Conservation (phyloP, 1,140 invertebrate genomes). For the Lepidurus packardi region DNA sequence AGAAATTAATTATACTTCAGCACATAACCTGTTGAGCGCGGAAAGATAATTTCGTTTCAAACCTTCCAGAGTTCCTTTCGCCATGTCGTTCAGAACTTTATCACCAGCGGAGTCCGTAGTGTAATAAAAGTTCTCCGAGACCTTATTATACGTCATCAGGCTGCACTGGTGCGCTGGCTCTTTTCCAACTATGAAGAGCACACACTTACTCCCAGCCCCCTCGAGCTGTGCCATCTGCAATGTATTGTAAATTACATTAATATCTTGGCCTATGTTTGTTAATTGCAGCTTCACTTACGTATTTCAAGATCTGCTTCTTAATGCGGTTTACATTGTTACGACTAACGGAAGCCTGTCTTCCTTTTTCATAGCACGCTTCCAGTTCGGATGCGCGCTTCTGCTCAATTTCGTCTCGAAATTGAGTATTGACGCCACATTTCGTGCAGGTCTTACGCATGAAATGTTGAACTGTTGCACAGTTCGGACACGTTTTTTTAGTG, state of each 20-base stretch:
- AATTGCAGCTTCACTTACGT: not conserved
- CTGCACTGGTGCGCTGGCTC: not conserved
- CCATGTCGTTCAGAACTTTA: not conserved
- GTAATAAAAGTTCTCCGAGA: not conserved
- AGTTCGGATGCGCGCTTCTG: not conserved
- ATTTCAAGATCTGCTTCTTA: not conserved
- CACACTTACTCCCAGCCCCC: constrained; percentile 2
- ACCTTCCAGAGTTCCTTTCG: not conserved
- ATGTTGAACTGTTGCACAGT: not conserved
- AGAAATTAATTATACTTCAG: not conserved
- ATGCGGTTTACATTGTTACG: not conserved
- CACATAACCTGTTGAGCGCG: not conserved
- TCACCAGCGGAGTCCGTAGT: not conserved
- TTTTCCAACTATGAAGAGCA: not conserved
- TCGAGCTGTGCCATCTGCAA: not conserved
- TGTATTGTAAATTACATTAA: not conserved
- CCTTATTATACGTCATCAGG: not conserved
- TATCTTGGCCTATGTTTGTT: not conserved
- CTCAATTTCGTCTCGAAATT: constrained; percentile 6
- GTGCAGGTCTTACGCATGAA: not conserved
- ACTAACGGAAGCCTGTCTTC: not conserved
- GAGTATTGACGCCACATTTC: not conserved
- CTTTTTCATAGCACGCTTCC: constrained; percentile 5
- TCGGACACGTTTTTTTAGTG: not conserved
- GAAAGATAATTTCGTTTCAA: not conserved